Base-by-base conservation (phyloP, 2,888 invertebrate genomes). In the Mimas tiliae region DNA sequence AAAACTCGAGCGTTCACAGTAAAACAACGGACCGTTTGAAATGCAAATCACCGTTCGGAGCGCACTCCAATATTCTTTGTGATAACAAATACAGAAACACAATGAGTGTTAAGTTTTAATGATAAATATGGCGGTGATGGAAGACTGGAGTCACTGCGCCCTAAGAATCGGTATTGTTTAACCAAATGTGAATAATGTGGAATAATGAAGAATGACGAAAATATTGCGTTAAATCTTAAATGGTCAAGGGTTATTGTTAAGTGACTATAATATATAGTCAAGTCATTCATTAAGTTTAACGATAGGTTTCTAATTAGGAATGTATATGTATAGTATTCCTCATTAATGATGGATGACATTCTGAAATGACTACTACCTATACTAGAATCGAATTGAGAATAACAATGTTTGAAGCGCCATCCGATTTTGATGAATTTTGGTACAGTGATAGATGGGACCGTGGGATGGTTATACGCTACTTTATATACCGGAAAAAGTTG, bases 61-160 rank as follows among this genome's bases (percentile, higher is more conserved):
- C 58, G 42, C 42, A 58, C 58, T 58, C 58, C 19, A 58, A 58
- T 58, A 58, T 58, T 58, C 58, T 58, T 58, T 58, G 42, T 58
- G 58, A 58, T 58, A 58, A 58, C 58, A 42, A 38, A 58, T 38
- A 42, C 58, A 58, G 58, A 58, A 42, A 19, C 42, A 58, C 58
- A 58, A 58, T 58, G 58, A 58, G 58, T 58, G 58, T 58, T 58
- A 58, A 58, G 58, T 58, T 58, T 58, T 58, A 58, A 58, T 58
- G 58, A 58, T 58, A 42, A 19, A 42, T 58, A 12, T 58, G 38
- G 19, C 19, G 19, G 8, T 38, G 58, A 11, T 38, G 55, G 9
- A 42, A 19, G 19, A 19, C 42, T 42, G 58, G 42, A 38, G 58
- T 58, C 58, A 58, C 19, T 42, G 58, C 19, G 19, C 58, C 19